Evolutionary conservation across 2,113 vertebrate species (phyloP), one percentile per base, ranked within the genome.

Genomic region (Dipodomys spectabilis): DNA sequence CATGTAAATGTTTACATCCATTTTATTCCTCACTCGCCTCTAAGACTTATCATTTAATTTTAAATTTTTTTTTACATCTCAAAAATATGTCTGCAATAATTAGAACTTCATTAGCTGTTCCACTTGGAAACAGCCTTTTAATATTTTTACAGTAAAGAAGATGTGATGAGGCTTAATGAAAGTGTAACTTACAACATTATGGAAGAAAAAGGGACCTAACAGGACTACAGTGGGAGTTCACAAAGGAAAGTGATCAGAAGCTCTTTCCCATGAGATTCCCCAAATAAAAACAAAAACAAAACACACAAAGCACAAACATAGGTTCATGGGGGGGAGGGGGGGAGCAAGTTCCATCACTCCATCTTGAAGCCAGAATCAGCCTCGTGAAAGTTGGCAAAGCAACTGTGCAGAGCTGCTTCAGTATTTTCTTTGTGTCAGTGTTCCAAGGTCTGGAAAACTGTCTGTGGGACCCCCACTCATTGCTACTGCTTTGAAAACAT

Each of bases 1-100:
- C 99, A 99, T 99, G 98, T 99, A 99, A 98, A 98, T 99, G 98
- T 99, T 99, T 99, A 99, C 98, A 99, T 98, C 98, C 97, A 95
- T 97, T 98, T 98, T 98, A 98, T 97, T 98, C 97, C 98, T 98
- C 98, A 92, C 95, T 98, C 96, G 27, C 97, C 95, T 97, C 94
- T 96, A 97, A 95, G 97, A 98, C 96, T 98, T 97, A 97, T 96
- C 97, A 97, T 96, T 97, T 97, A 97, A 84, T 96, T 96, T 97
- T 93, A 95, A 94, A 81, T 96, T 98, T 97, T 62, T 62, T 96
- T 98, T 98, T 98, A 98, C 97, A 98, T 97, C 96, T 98, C 97
- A 98, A 98, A 98, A 98, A 98, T 97, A 97, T 97, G 97, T 95
- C 97, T 98, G 97, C 96, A 97, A 97, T 98, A 97, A 97, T 96